phyloP scores from a whole-genome alignment of 2,888 invertebrate genomes.

The Nephrotoma flavescens region DNA sequence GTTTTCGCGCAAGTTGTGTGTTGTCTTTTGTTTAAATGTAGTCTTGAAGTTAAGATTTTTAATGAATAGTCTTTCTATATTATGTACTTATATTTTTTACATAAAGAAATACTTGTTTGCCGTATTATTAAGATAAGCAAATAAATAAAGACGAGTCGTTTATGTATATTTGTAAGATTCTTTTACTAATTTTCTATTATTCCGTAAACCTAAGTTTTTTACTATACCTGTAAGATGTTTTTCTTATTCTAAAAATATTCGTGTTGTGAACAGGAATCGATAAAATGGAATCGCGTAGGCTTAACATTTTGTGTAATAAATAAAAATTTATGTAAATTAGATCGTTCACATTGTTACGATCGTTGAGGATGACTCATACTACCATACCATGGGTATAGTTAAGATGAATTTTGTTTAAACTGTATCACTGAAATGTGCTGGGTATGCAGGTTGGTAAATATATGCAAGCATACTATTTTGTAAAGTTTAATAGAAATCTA shows the following conservation, averaged over 20 bases:
- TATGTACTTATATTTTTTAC: not conserved
- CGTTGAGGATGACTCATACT: not conserved
- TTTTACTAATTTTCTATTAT: not conserved
- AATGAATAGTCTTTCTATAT: not conserved
- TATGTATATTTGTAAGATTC: not conserved
- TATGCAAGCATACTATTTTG: too few species aligned
- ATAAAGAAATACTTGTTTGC: not conserved
- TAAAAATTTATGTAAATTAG: not conserved
- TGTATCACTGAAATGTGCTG: too few species aligned
- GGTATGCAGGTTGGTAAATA: too few species aligned
- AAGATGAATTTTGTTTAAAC: too few species aligned
- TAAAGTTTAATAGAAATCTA: too few species aligned
- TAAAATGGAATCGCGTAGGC: not conserved
- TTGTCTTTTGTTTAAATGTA: not conserved
- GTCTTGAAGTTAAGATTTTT: not conserved
- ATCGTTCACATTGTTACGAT: not conserved
- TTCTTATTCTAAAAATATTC: not conserved
- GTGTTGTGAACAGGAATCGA: not conserved
- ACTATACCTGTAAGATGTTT: not conserved
- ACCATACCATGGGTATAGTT: too few species aligned
- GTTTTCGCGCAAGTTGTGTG: not conserved
- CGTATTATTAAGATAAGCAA: not conserved
- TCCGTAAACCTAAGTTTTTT: not conserved
- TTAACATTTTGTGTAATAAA: not conserved
- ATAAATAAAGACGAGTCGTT: not conserved